Base-by-base conservation (phyloP, 2,888 invertebrate species). In the Eupithecia exiguata region DNA sequence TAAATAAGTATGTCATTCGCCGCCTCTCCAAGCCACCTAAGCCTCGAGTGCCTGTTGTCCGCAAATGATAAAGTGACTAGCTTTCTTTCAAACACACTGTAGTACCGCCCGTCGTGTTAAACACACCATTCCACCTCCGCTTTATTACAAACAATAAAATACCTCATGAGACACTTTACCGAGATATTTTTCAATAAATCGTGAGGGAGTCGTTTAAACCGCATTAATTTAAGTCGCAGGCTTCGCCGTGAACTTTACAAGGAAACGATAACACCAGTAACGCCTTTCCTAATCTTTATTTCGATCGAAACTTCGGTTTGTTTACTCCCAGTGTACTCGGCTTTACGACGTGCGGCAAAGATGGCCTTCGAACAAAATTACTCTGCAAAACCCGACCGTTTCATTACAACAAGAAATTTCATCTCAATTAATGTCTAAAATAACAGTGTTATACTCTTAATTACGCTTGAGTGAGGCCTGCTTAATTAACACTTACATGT, bases 401-500 rank as follows among this genome's bases (percentile, higher is more conserved):
- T 91, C 88, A 90, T 92, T 91, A 91, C 90, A 92, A 89, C 91
- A 89, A 91, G 92, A 93, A 93, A 92, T 93, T 94, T 93, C 92
- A 91, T 93, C 93, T 91, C 94, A 93, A 94, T 94, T 93, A 94
- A 94, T 93, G 94, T 94, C 94, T 92, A 91, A 92, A 94, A 94
- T 93, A 93, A 94, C 93, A 94, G 84, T 91, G 92, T 93, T 91
- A 94, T 90, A 94, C 93, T 94, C 94, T 93, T 94, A 94, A 94
- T 94, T 93, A 93, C 91, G 91, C 90, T 90, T 89, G 93, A 93
- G 93, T 93, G 92, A 90, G 93, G 93, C 88, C 90, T 92, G 92
- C 92, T 93, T 94, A 94, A 94, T 94, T 94, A 94, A 93, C 93
- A 94, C 94, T 94, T 94, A 91, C 94, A 92, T 93, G 94, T 94